A percentile compares a stretch with the other conserved stretches of the same genome.
Evolutionary conservation across 2,113 vertebrate genomes (phyloP).

Genomic region (Paramisgurnus dabryanus): DNA sequence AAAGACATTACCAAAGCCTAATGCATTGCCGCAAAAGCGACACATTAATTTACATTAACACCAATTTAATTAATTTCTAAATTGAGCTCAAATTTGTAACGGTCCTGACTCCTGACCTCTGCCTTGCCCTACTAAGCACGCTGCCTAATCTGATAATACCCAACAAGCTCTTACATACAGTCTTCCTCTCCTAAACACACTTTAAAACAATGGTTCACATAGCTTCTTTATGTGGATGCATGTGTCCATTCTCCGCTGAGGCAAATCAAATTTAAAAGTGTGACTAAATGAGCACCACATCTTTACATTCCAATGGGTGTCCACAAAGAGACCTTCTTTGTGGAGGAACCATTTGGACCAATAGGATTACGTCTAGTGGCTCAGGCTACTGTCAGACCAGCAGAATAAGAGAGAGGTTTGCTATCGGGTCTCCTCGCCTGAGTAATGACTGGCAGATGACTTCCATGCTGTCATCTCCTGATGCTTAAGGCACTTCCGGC

Average conservation of each 20-base stretch:
- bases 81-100: conserved; percentile 22
- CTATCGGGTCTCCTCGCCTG: not conserved
- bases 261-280: conserved; percentile 44
- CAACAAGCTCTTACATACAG: conserved; percentile 2
- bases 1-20: not conserved
- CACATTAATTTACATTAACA: not conserved
- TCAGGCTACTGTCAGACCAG: conserved; percentile 2
- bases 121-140: not conserved
- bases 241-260: conserved; percentile 6
- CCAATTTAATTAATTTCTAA: conserved; percentile 6
- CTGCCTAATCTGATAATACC: conserved; percentile 18
- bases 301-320: conserved; percentile 57
- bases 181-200: not conserved
- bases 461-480: conserved; percentile 49
- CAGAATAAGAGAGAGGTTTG: conserved; percentile 32
- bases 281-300: conserved; percentile 50
- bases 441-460: conserved; percentile 71
- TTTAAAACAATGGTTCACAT: conserved; percentile 12
- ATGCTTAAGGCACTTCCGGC: not conserved
- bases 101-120: conserved; percentile 22
- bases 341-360: not conserved
- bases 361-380: conserved; percentile 4
- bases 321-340: conserved; percentile 54
- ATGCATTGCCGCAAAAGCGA: not conserved
- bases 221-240: not conserved